These are phyloP conservation scores for Crocidura indochinensis DNA, from an alignment of 2,797 vertebrate species.

Conservation along the genomic window DNA sequence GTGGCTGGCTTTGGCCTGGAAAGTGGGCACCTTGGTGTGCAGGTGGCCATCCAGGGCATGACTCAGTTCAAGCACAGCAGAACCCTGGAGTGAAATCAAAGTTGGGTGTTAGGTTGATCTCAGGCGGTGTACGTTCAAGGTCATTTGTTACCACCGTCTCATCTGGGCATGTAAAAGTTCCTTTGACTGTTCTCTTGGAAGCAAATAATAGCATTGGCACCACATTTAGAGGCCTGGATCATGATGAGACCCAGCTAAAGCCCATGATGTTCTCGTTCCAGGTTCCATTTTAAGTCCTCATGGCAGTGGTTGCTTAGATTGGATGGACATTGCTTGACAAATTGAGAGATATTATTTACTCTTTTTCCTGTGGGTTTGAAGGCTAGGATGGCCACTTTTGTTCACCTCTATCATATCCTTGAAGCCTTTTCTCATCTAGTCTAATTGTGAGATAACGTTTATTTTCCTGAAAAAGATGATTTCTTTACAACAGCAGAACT, in stretches of 20 bases:
- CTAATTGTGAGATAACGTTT: not conserved
- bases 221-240: conserved; percentile 9
- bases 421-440: not conserved
- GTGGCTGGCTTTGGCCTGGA: not conserved
- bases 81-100: not conserved
- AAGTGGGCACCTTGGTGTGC: not conserved
- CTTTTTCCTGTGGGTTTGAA: conserved; percentile 24
- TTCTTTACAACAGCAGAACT: not conserved
- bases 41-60: not conserved
- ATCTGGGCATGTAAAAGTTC: not conserved
- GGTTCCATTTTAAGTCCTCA: not conserved
- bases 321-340: conserved; percentile 12
- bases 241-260: not conserved
- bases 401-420: not conserved
- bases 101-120: not conserved
- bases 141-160: not conserved
- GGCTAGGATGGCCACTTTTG: not conserved
- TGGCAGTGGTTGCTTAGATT: not conserved
- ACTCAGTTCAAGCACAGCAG: not conserved
- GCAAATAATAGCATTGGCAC: not conserved
- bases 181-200: conserved; percentile 10
- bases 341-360: conserved; percentile 49
- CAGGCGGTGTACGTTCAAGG: not conserved
- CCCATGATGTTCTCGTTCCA: not conserved
- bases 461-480: not conserved